A percentile compares a stretch with the other conserved stretches of the same genome.
These are phyloP conservation scores for Cariama cristata DNA, from an alignment of 2,113 vertebrate genomes.

Conservation along the genomic window DNA sequence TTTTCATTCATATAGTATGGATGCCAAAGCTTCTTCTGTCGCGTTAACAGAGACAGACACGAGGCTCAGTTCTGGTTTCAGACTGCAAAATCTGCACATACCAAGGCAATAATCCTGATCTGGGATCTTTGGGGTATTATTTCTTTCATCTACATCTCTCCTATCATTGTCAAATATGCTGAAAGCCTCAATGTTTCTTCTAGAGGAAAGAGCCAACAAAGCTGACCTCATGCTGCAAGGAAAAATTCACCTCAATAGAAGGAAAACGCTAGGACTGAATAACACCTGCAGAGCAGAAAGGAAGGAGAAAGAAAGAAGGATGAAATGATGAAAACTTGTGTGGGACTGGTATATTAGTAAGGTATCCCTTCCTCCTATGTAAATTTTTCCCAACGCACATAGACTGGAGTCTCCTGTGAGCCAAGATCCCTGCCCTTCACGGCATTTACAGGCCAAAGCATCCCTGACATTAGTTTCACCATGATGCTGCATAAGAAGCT, in stretches of 20 bases:
- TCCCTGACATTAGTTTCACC: not conserved
- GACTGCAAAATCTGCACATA: not conserved
- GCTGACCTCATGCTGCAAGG: not conserved
- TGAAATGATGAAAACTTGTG: rapidly evolving
- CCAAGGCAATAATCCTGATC: not conserved
- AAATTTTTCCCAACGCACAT: rapidly evolving
- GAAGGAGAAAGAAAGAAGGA: not conserved
- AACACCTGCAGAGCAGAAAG: not conserved
- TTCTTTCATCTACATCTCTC: not conserved
- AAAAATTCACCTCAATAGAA: not conserved
- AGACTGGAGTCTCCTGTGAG: rapidly evolving
- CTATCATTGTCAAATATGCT: rapidly evolving
- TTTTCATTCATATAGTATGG: rapidly evolving
- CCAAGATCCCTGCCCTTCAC: not conserved
- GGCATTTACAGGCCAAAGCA: not conserved
- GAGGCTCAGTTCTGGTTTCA: not conserved
- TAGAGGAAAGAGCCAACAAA: not conserved
- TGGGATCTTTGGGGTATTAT: rapidly evolving
- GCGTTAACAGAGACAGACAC: not conserved
- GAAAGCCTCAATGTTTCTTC: not conserved
- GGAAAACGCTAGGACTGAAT: rapidly evolving
- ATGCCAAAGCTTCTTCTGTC: not conserved
- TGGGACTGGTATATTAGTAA: rapidly evolving
- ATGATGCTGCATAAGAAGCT: not conserved
- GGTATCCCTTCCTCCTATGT: not conserved